Evolutionary conservation across 2,888 invertebrate species (phyloP).

Genomic region (Pogonocherus hispidulus): DNA sequence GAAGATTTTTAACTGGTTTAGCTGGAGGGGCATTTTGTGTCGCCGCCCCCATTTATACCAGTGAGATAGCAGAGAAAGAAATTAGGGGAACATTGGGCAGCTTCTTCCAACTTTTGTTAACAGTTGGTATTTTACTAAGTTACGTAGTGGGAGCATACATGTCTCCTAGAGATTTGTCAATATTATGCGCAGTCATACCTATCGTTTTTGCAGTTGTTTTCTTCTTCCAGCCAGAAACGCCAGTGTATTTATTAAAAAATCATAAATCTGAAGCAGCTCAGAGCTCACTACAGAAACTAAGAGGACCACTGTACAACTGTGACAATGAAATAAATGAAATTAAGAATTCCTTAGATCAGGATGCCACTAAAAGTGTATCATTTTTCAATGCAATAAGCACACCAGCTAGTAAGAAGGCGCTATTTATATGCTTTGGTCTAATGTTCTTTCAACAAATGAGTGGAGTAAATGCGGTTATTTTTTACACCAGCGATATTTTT

Average conservation of each 20-base stretch:
- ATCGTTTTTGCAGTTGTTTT: constrained; percentile 79
- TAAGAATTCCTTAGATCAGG: constrained; percentile 36
- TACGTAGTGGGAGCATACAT: constrained; percentile 78
- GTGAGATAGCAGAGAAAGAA: constrained; percentile 87
- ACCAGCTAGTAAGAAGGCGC: constrained; percentile 70
- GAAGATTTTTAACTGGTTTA: constrained; percentile 78
- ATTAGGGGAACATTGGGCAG: constrained; percentile 89
- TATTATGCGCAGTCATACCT: constrained; percentile 77
- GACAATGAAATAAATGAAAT: constrained; percentile 71
- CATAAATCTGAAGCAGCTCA: constrained; percentile 77
- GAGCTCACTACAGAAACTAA: constrained; percentile 78
- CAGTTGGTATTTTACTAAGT: constrained; percentile 84
- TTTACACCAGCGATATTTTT: constrained; percentile 84
- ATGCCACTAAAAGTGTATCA: constrained; percentile 29
- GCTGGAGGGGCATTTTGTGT: constrained; percentile 88
- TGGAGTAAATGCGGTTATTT: constrained; percentile 87
- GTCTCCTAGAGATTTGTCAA: constrained; percentile 74
- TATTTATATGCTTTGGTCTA: constrained; percentile 81
- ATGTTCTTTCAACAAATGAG: constrained; percentile 92
- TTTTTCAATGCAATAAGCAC: constrained; percentile 47
- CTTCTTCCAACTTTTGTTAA: constrained; percentile 88
- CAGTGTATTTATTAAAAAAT: constrained; percentile 79
- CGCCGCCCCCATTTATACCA: constrained; percentile 86
- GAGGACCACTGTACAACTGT: constrained; percentile 81
- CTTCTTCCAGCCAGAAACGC: constrained; percentile 91